phyloP scores from a whole-genome alignment of 1,140 invertebrate species.

The Bathynomus jamesi region DNA sequence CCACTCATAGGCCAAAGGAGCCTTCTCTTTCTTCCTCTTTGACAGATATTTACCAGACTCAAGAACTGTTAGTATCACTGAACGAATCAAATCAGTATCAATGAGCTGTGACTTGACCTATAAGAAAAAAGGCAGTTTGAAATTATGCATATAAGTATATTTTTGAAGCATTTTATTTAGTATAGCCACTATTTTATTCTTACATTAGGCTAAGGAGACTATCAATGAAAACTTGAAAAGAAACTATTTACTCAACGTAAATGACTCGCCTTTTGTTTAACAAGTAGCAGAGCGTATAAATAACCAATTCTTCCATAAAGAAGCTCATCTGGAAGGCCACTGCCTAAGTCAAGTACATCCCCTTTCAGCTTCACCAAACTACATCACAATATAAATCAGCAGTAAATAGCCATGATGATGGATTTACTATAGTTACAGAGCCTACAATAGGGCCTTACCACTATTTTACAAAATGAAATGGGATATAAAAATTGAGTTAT shows the following conservation, averaged over 20 bases:
- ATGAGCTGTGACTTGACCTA: conserved; percentile 16
- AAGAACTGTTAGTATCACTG: conserved; percentile 59
- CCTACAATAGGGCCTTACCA: too few species aligned
- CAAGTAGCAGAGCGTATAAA: conserved; percentile 64
- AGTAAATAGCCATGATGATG: too few species aligned
- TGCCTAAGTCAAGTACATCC: neutral
- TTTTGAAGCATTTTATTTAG: neutral
- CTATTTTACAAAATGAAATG: too few species aligned
- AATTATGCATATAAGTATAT: neutral
- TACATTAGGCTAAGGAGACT: too few species aligned
- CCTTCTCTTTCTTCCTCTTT: conserved; percentile 45
- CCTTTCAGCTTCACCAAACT: neutral
- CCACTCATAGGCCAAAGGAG: conserved; percentile 74
- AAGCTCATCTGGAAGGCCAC: conserved; percentile 63
- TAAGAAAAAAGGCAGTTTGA: neutral
- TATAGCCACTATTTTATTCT: conserved; percentile 3
- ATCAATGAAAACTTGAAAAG: too few species aligned
- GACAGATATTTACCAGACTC: conserved; percentile 55
- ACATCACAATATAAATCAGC: too few species aligned
- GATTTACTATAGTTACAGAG: too few species aligned
- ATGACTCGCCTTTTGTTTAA: conserved; percentile 55
- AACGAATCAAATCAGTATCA: conserved; percentile 7
- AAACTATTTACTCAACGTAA: too few species aligned
- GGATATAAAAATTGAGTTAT: too few species aligned
- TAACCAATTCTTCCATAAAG: conserved; percentile 78